Evolutionary conservation across 2,113 vertebrate genomes (phyloP).

Genomic region (Mustelus asterias): DNA sequence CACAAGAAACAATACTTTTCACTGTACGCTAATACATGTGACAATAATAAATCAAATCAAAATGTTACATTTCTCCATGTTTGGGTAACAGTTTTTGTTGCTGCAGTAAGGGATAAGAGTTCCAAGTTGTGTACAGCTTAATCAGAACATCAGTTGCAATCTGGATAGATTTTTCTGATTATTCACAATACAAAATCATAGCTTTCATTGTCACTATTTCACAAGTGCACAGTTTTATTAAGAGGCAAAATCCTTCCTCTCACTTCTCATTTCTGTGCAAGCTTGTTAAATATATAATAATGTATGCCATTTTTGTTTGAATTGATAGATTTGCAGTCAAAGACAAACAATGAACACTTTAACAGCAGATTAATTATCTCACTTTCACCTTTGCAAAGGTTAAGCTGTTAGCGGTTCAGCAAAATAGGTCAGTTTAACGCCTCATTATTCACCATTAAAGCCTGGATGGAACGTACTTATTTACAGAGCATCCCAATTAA

Average conservation of each 20-base stretch:
- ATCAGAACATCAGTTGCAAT: neutral
- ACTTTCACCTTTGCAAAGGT: slow-evolving; percentile 36
- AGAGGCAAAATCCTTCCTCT: neutral
- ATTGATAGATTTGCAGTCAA: slow-evolving; percentile 30
- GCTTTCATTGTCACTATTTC: neutral
- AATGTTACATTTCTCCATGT: neutral
- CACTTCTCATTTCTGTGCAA: neutral
- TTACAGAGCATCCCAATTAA: slow-evolving; percentile 27
- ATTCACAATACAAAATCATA: neutral
- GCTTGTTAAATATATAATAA: neutral
- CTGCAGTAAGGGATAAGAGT: neutral
- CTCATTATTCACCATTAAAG: slow-evolving; percentile 35
- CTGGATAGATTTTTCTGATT: neutral
- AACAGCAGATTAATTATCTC: slow-evolving; percentile 28
- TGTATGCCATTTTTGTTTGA: neutral
- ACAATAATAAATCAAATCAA: too few relatives aligned
- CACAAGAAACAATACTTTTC: too few relatives aligned
- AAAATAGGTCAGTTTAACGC: slow-evolving; percentile 35
- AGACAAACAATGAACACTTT: slow-evolving; percentile 21
- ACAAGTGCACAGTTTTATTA: neutral
- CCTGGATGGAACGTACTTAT: slow-evolving; percentile 8
- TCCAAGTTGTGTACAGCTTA: neutral
- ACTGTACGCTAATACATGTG: too few relatives aligned
- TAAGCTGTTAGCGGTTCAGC: slow-evolving; percentile 31
- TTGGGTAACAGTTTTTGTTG: neutral